Evolutionary conservation across 2,888 invertebrate genomes (phyloP), one percentile per base, ranked within the genome.

Genomic region (Eupithecia vulgata): DNA sequence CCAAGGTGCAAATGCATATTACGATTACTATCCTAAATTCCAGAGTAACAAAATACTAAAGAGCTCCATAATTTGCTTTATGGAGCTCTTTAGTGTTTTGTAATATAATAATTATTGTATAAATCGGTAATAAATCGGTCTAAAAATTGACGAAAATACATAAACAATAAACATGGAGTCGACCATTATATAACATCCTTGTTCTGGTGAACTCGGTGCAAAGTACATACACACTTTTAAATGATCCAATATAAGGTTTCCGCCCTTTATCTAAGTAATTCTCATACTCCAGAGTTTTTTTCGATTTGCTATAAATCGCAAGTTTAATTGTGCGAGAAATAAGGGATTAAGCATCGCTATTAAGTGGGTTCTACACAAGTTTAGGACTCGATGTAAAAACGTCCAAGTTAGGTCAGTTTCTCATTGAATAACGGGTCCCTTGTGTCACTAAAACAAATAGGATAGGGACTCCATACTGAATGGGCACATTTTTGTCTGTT

Each of bases 271-370:
- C 42, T 25, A 25, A 57, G 12, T 57, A 25, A n/a, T 71, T 81
- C 73, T 78, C 79, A 83, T 79, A 80, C 78, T 78, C 71, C 70
- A 72, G 71, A 75, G 72, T 45, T 84, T 86, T n/a, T 85, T 91
- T 92, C 93, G 91, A 92, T 93, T 92, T 92, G 90, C 90, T 80
- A 92, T 93, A 92, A 92, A 93, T 93, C 91, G 85, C 81, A 81
- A 80, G 90, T 91, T 94, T 93, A 93, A 94, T 92, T 93, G 92
- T 86, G 90, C 93, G 91, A 87, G 88, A 93, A 94, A 93, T 92
- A 90, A 91, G 91, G 92, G 92, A 92, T 92, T 93, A 92, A 89
- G 86, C 87, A 85, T 83, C 80, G 77, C 82, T 85, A 85, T 83
- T 85, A 83, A 79, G 80, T 78, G 80, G 83, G 80, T 78, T 73